A percentile compares a stretch with the other conserved stretches of the same genome.
Conservation (phyloP, 2,113 vertebrate species). For the Hypocryptadius cinnamomeus region DNA sequence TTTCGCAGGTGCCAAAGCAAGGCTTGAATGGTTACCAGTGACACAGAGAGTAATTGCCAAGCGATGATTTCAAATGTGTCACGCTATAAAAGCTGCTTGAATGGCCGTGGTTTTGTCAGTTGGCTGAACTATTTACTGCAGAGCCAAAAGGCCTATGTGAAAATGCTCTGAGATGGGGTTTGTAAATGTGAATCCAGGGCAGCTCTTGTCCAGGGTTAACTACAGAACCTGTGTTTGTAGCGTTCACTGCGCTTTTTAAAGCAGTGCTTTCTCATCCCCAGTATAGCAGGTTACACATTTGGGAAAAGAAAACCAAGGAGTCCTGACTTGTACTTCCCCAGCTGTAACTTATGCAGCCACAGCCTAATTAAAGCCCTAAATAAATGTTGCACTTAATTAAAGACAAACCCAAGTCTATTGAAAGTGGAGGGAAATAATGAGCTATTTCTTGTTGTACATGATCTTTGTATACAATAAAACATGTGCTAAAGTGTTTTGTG, state of each 20-base stretch:
- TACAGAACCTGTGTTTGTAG: neutral
- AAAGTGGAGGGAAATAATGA: neutral
- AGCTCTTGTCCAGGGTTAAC: neutral
- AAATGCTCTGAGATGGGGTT: neutral
- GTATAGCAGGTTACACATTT: neutral
- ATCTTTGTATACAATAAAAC: neutral
- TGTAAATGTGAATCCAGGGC: neutral
- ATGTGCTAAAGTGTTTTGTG: neutral
- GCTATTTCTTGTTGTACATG: neutral
- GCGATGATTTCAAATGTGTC: neutral
- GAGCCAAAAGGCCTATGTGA: neutral
- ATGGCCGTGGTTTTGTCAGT: neutral
- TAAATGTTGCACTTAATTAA: conserved; percentile 29
- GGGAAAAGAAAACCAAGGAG: neutral
- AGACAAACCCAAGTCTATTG: conserved; percentile 11
- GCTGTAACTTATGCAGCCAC: neutral
- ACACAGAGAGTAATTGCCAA: neutral
- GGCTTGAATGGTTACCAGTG: neutral
- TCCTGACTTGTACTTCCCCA: neutral
- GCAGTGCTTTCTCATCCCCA: neutral
- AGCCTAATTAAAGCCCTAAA: conserved; percentile 8
- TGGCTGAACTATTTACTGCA: neutral
- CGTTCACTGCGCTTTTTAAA: neutral
- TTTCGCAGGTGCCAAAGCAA: neutral
- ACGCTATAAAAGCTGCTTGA: neutral